These are phyloP conservation scores for Ptiloglossa arizonensis DNA, from an alignment of 1,140 invertebrate species.

Conservation along the genomic window DNA sequence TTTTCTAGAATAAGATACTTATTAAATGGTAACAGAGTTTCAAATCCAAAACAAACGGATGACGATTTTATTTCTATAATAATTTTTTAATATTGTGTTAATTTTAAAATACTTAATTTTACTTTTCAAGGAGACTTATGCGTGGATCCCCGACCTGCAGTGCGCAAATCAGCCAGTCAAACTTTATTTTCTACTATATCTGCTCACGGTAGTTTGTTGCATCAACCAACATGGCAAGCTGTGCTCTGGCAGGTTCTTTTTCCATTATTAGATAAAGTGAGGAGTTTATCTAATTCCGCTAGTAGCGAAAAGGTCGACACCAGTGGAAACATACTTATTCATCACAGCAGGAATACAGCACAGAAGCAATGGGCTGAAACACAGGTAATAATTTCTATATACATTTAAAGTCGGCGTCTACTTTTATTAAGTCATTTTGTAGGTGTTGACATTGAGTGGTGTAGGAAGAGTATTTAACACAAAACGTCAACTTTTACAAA, in stretches of 20 bases:
- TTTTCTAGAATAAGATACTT: slow-evolving; percentile 16
- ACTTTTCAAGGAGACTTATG: slow-evolving; percentile 91
- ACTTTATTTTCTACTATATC: slow-evolving; percentile 98
- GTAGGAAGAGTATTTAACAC: slow-evolving; percentile 93
- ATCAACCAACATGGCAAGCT: slow-evolving; percentile 94
- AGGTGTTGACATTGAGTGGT: slow-evolving; percentile 89
- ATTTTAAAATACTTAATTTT: no score
- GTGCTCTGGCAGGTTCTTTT: slow-evolving; percentile 97
- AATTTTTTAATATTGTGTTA: no score
- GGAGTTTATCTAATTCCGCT: slow-evolving; percentile 93
- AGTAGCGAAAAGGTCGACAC: slow-evolving; percentile 96
- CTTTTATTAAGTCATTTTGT: slow-evolving; percentile 68
- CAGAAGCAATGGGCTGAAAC: slow-evolving; percentile 99
- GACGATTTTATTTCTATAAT: no score
- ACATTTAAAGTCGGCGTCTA: slow-evolving; percentile 74
- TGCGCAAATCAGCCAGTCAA: slow-evolving; percentile 98
- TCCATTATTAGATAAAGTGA: slow-evolving; percentile 96
- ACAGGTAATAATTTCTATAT: slow-evolving; percentile 83
- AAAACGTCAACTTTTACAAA: slow-evolving; percentile 91
- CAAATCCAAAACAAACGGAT: background rate
- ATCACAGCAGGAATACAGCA: slow-evolving; percentile 98
- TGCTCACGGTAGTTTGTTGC: slow-evolving; percentile 94
- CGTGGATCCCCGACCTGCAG: slow-evolving; percentile 96
- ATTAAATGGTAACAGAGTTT: slow-evolving; percentile 10
- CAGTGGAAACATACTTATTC: slow-evolving; percentile 97